Base-by-base conservation (phyloP, 2,888 invertebrate genomes). In the Abrostola tripartita region DNA sequence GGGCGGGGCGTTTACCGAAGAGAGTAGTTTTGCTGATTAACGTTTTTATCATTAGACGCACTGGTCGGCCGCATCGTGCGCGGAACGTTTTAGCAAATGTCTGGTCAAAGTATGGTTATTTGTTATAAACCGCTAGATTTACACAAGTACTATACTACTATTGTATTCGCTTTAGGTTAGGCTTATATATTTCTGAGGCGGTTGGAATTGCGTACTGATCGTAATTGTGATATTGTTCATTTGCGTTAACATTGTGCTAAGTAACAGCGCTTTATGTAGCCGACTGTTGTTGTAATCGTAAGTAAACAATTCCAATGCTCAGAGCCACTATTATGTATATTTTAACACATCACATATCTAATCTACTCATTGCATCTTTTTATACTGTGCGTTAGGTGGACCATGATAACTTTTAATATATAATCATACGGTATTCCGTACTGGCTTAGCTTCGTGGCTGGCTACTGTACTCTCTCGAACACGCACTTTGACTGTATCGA, bases 341-440 rank as follows among this genome's bases (percentile, higher is more conserved):
- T 85, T 89, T 91, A 91, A 92, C 85, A 91, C 91, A 90, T 92
- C 92, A 94, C 94, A 94, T 94, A 94, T 92, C 90, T 88, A 80
- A 85, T 88, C 90, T 92, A 92, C 88, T 92, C 90, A 90, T 90
- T 92, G 92, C 91, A 85, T 87, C 82, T 86, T 89, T 72, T 90
- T 90, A 85, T 91, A 92, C 90, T 85, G 88, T 87, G 90, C 89
- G 91, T 89, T 89, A 87, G 88, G 90, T 89, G 92, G 93, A 93
- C 92, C 93, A 93, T 85, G 77, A 81, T 78, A 79, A 72, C 61
- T 76, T 81, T 80, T 76, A 79, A 70, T 77, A 78, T 80, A 71
- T 61, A 77, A 61, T 56, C 68, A 66, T 62, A 65, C 76, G 65
- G 70, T 72, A 60, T 72, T 78, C 64, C 68, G 78, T 74, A 57